Percentiles rank a stretch among this genome's conserved stretches.
Evolutionary conservation across 1,140 invertebrate species (phyloP).

Genomic region (Caenorhabditis brenneri): DNA sequence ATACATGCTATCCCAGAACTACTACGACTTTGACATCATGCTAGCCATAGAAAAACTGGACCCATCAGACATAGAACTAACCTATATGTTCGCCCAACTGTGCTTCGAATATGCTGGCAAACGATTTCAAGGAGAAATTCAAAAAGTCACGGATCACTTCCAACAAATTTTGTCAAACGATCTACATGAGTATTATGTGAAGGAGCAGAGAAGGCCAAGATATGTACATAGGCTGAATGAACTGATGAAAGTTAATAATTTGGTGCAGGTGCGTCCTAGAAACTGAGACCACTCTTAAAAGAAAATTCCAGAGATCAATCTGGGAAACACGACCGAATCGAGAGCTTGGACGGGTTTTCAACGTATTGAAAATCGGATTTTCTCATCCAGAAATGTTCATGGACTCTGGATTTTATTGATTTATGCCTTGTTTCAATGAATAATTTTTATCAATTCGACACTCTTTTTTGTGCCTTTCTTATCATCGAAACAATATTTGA

Average conservation of each 20-base stretch:
- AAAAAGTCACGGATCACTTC: neutral
- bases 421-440: no score
- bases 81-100: neutral
- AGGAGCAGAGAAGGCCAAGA: neutral
- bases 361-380: neutral
- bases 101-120: slow-evolving; percentile 2
- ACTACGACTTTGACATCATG: neutral
- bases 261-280: neutral
- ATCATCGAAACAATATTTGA: no score
- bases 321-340: neutral
- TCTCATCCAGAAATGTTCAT: neutral
- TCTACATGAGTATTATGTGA: neutral
- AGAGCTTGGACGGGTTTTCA: neutral
- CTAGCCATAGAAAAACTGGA: neutral
- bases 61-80: neutral
- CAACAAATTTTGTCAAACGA: neutral
- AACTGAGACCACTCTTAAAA: no score
- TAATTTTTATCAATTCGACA: no score
- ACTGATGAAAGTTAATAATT: neutral
- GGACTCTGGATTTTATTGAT: neutral
- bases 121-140: slow-evolving; percentile 5
- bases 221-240: neutral
- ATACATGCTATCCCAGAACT: neutral
- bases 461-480: no score
- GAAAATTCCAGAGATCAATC: neutral